A percentile compares a stretch with the other conserved stretches of the same genome.
These are phyloP conservation scores for Helobdella robusta DNA, from an alignment of 2,888 invertebrate genomes.

Conservation along the genomic window DNA sequence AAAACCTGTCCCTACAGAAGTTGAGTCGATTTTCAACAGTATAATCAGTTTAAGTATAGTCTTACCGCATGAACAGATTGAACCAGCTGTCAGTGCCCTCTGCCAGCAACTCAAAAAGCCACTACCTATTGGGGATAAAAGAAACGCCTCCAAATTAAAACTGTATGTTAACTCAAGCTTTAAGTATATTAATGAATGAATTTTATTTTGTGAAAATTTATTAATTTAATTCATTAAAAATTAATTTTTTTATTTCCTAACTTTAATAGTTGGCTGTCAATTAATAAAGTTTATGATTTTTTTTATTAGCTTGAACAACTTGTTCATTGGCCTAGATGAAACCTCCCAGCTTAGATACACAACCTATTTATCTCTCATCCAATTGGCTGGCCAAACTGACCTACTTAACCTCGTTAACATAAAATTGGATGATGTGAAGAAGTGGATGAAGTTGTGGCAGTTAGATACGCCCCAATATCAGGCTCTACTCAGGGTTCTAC, in stretches of 20 bases:
- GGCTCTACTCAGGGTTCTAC: constrained; percentile 74
- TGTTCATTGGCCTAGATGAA: constrained; percentile 81
- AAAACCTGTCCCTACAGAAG: constrained; percentile 55
- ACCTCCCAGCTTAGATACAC: constrained; percentile 76
- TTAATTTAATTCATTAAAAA: too few relatives aligned
- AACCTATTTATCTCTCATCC: constrained; percentile 81
- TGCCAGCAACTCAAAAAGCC: constrained; percentile 84
- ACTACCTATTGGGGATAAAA: constrained; percentile 46
- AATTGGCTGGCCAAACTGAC: constrained; percentile 77
- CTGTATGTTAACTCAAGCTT: too few relatives aligned
- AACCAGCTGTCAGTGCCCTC: constrained; percentile 77
- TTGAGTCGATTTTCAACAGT: constrained; percentile 85
- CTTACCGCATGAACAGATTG: constrained; percentile 75
- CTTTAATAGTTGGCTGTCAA: too few relatives aligned
- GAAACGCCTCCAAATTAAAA: constrained; percentile 61
- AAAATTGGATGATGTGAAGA: constrained; percentile 42
- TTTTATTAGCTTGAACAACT: constrained; percentile 65
- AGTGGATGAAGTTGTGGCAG: constrained; percentile 47
- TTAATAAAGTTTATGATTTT: too few relatives aligned
- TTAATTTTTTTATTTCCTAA: too few relatives aligned
- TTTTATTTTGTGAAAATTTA: too few relatives aligned
- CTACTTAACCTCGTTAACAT: constrained; percentile 55
- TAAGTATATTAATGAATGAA: too few relatives aligned
- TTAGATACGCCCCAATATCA: constrained; percentile 57
- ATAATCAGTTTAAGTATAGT: constrained; percentile 85